Base-by-base conservation (phyloP, 2,888 invertebrate species). In the Rhorus exstirpatorius region DNA sequence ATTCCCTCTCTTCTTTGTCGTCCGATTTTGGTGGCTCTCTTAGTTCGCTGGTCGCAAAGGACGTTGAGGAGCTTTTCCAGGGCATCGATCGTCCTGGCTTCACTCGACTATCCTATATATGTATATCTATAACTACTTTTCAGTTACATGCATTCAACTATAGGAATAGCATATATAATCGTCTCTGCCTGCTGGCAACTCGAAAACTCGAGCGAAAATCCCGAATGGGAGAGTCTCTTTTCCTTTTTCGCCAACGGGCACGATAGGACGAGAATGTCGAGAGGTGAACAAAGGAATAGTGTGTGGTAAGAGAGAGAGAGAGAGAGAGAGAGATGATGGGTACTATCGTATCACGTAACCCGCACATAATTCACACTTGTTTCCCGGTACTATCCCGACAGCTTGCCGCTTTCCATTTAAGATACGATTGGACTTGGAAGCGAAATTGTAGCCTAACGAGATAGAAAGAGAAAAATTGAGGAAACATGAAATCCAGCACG, bases 341-440 rank as follows among this genome's bases (percentile, higher is more conserved):
- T 53, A 70, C 82, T 75, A 82, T 82, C 82, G 82, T 70, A 78
- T 82, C 82, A 82, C 82, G 82, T 82, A 82, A 82, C 78, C 78
- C 82, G 82, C 78, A 79, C 82, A 82, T 82, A 78, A 82, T 82
- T 82, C 82, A 82, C 82, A 82, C 82, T 82, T 79, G 82, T 82
- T 82, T 78, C 70, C 17, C 78, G 58, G 63, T 31, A 49, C 78
- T 74, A 63, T 51, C 60, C 74, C 81, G 81, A 68, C 81, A 82
- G 81, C 81, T 82, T 82, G 81, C 78, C 61, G 68, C 71, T 67
- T 78, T 78, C 81, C 74, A 82, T 78, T 82, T 78, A 78, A 82
- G 78, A 78, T 82, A 60, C 81, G 74, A 82, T 82, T 75, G 68
- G 68, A 78, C 68, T 63, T 46, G 74, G 31, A 26, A 53, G 53